Evolutionary conservation across 2,113 vertebrate species (phyloP).

Genomic region (Brienomyrus brachyistius): DNA sequence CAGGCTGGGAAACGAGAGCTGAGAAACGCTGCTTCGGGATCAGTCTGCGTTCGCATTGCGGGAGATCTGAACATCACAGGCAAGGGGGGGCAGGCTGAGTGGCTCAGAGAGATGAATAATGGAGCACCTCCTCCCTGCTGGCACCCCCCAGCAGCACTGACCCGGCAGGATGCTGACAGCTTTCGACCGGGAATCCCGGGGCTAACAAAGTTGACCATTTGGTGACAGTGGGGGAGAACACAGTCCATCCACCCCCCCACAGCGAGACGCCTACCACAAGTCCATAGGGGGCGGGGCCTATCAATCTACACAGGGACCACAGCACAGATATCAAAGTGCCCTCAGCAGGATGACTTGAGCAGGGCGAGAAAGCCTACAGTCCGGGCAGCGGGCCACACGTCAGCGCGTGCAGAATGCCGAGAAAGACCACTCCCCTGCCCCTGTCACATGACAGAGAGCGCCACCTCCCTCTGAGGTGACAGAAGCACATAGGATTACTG

Average conservation of each 20-base stretch:
- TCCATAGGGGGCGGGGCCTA: background rate
- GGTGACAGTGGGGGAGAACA: background rate
- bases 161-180: background rate
- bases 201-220: background rate
- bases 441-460: constrained; percentile 15
- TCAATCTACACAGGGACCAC: background rate
- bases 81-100: background rate
- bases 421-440: background rate
- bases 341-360: background rate
- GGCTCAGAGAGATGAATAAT: background rate
- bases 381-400: background rate
- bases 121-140: background rate
- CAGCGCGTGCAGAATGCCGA: background rate
- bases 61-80: background rate
- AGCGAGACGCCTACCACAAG: background rate
- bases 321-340: background rate
- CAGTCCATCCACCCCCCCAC: background rate
- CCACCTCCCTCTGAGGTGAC: constrained; percentile 50
- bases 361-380: background rate
- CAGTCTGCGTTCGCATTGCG: background rate
- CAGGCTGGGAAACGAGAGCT: too few species aligned
- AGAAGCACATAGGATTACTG: constrained; percentile 31
- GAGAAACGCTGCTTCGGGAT: background rate
- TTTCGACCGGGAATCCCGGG: background rate
- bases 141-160: background rate